A percentile compares a stretch with the other conserved stretches of the same genome.
phyloP scores from a whole-genome alignment of 2,113 vertebrate species.

The Chaetops frenatus region DNA sequence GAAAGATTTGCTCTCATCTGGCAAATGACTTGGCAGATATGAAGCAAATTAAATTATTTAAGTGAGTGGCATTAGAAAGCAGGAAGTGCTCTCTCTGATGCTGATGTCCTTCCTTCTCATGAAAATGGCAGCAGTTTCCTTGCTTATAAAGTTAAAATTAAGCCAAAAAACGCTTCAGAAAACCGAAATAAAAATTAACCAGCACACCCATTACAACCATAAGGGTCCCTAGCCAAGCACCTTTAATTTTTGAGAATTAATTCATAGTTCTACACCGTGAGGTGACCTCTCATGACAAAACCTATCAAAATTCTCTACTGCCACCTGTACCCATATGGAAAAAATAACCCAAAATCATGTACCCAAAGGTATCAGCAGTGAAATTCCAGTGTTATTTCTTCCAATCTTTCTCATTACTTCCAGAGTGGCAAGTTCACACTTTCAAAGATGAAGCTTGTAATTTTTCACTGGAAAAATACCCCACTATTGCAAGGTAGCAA shows the following conservation, averaged over 20 bases:
- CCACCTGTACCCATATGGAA: neutral
- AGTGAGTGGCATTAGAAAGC: neutral
- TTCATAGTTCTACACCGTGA: neutral
- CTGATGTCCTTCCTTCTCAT: neutral
- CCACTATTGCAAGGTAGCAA: neutral
- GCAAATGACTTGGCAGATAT: neutral
- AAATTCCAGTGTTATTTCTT: neutral
- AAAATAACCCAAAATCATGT: neutral
- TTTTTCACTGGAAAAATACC: neutral
- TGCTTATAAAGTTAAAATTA: neutral
- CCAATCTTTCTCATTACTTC: neutral
- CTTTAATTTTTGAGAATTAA: neutral
- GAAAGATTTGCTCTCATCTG: neutral
- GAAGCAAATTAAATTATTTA: neutral
- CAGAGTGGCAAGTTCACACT: neutral
- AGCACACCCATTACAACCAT: neutral
- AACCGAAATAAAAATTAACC: neutral
- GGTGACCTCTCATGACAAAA: neutral
- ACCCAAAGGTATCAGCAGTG: neutral
- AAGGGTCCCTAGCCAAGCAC: neutral
- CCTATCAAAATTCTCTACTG: neutral
- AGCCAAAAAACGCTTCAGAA: neutral
- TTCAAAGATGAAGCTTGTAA: neutral
- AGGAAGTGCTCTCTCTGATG: accelerated
- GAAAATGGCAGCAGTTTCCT: neutral